Evolutionary conservation across 1,140 invertebrate genomes (phyloP).

Genomic region (Pollicipes pollicipes): DNA sequence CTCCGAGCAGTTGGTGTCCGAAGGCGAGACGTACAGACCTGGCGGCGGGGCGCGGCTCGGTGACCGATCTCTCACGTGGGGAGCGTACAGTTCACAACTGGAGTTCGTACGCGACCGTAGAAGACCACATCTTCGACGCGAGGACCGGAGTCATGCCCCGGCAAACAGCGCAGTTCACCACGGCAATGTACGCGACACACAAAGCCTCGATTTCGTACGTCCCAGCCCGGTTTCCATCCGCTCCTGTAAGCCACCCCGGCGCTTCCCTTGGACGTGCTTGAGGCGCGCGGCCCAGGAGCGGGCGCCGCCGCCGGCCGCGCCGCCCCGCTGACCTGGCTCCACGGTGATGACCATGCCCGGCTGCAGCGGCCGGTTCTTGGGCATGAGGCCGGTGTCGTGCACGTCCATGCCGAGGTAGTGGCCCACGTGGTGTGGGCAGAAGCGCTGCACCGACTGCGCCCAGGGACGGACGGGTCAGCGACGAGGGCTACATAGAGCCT

Average conservation of each 20-base stretch:
- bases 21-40: conserved; percentile 24
- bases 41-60: conserved; percentile 9
- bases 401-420: conserved; percentile 98
- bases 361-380: conserved; percentile 44
- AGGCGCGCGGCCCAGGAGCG: too few relatives aligned
- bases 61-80: not conserved
- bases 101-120: too few relatives aligned
- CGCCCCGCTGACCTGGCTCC: conserved; percentile 81
- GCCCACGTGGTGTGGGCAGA: conserved; percentile 91
- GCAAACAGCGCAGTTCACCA: too few relatives aligned
- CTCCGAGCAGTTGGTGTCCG: conserved; percentile 44
- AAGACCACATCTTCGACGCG: too few relatives aligned
- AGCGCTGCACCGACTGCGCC: conserved; percentile 45
- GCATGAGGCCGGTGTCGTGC: conserved; percentile 71
- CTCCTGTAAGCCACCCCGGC: too few relatives aligned
- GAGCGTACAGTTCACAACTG: too few relatives aligned
- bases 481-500: not conserved
- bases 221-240: too few relatives aligned
- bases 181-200: too few relatives aligned
- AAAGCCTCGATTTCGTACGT: too few relatives aligned
- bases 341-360: conserved; percentile 84
- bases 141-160: too few relatives aligned
- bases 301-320: too few relatives aligned
- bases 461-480: not conserved
- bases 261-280: too few relatives aligned